Conservation (phyloP, 2,888 invertebrate species). For the Muschampia plurimacula region DNA sequence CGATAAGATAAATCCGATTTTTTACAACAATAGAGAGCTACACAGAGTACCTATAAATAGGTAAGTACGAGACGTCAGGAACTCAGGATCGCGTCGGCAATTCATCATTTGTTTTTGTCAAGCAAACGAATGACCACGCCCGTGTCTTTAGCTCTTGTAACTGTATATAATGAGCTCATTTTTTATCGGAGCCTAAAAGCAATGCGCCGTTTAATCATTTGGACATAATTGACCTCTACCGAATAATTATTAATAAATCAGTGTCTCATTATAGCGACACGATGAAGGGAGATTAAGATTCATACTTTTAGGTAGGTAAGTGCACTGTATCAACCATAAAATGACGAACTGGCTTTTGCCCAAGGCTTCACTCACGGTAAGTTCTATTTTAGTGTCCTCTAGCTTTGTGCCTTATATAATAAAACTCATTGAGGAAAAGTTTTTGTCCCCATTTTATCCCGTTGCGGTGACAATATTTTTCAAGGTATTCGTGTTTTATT, state of each 20-base stretch:
- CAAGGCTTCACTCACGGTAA: too few relatives aligned
- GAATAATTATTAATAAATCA: slow-evolving; percentile 49
- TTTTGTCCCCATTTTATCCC: too few relatives aligned
- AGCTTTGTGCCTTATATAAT: too few relatives aligned
- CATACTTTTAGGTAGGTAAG: neutral
- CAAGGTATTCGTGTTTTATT: too few relatives aligned
- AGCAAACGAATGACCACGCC: slow-evolving; percentile 58
- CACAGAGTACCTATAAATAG: slow-evolving; percentile 20
- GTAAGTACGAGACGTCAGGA: slow-evolving; percentile 64
- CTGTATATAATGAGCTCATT: slow-evolving; percentile 63
- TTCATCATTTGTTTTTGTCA: slow-evolving; percentile 77
- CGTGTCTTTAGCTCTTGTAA: slow-evolving; percentile 60
- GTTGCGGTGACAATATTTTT: too few relatives aligned
- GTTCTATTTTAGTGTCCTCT: too few relatives aligned
- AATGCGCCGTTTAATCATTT: slow-evolving; percentile 47
- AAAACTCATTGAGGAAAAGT: too few relatives aligned
- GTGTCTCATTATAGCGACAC: slow-evolving; percentile 46
- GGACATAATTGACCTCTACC: slow-evolving; percentile 46
- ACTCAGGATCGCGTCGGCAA: slow-evolving; percentile 63
- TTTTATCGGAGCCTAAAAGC: slow-evolving; percentile 45
- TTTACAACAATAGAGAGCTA: neutral
- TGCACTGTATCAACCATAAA: slow-evolving; percentile 2
- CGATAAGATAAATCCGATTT: slow-evolving; percentile 35
- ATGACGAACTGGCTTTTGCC: neutral
- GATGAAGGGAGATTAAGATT: slow-evolving; percentile 6